These are phyloP conservation scores for Epinephelus malabaricus DNA, from an alignment of 2,797 vertebrate species.

Conservation along the genomic window DNA sequence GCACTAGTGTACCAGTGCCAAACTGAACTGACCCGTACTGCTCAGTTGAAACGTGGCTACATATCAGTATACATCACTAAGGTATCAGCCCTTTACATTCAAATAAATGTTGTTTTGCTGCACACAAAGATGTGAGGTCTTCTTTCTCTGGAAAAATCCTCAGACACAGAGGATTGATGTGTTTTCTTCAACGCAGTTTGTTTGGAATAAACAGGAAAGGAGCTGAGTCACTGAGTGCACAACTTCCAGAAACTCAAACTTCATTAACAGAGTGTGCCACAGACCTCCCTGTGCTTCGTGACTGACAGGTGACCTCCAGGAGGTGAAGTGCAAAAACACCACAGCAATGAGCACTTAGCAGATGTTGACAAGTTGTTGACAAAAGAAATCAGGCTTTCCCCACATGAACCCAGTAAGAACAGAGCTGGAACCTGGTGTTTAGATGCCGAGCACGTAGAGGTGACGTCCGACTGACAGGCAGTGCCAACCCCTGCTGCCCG, in stretches of 20 bases:
- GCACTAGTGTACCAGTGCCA: too few relatives aligned
- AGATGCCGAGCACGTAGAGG: slow-evolving; percentile 38
- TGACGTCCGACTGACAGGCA: slow-evolving; percentile 41
- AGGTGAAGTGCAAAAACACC: slow-evolving; percentile 62
- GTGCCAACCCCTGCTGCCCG: slow-evolving; percentile 7
- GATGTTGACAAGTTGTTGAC: slow-evolving; percentile 64
- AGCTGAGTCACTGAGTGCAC: background rate
- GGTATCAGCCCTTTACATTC: too few relatives aligned
- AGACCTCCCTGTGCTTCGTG: slow-evolving; percentile 36
- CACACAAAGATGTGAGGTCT: background rate
- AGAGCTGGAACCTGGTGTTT: slow-evolving; percentile 36
- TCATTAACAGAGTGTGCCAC: background rate
- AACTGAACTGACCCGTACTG: too few relatives aligned
- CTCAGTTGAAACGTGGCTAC: too few relatives aligned
- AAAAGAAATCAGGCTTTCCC: slow-evolving; percentile 45
- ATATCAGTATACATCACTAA: background rate
- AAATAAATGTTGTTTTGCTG: background rate
- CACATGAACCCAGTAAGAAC: background rate
- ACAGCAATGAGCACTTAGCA: slow-evolving; percentile 53
- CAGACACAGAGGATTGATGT: background rate
- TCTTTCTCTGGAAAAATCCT: slow-evolving; percentile 3
- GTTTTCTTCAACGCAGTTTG: background rate
- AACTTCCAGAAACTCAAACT: background rate
- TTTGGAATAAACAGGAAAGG: slow-evolving; percentile 33
- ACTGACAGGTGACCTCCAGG: slow-evolving; percentile 69